Evolutionary conservation across 2,888 invertebrate species (phyloP), one percentile per base, ranked within the genome.

Genomic region (Limnephilus marmoratus): DNA sequence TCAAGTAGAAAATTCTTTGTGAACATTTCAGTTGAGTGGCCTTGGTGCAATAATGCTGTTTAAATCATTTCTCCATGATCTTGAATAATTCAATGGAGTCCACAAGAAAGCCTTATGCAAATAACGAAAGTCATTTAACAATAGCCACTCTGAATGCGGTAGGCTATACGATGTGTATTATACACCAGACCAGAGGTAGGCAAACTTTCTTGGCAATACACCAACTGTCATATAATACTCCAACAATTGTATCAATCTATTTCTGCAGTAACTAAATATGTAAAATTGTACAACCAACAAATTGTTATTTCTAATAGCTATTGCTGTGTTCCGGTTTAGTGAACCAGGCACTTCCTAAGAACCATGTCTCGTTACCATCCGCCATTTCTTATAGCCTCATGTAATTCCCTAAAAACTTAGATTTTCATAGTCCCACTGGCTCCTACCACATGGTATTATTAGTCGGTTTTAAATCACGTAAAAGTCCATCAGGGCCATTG

Each of bases 21-120:
- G 24, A 68, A 24, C 68, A 68, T 24, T 68, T 68, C 7, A 68
- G 68, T 68, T 9, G 4, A 68, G 68, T 24, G 68, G 41, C 86
- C 86, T 86, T 86, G 86, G 29, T 93, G 88, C 88, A 85, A 91
- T 92, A 92, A 92, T 92, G 87, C 87, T 85, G 90, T 93, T 93
- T 92, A 92, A 93, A 93, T 93, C 92, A 92, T 92, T 90, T 90
- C 88, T 91, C 88, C 92, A 91, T 87, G 90, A 90, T 90, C 89
- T 92, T 92, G 93, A 93, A 92, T 93, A 92, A 92, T 93, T 93
- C 91, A 93, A 91, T 86, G 92, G 91, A 68, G 93, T 83, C 88
- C 85, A 90, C 90, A 88, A 91, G 93, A 91, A 92, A 92, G 91
- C 92, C 90, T 92, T 92, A 93, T 93, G 93, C 92, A 93, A 93